A percentile compares a stretch with the other conserved stretches of the same genome.
These are phyloP conservation scores for Tychaedon coryphoeus DNA, from an alignment of 2,113 vertebrate species.

Conservation along the genomic window DNA sequence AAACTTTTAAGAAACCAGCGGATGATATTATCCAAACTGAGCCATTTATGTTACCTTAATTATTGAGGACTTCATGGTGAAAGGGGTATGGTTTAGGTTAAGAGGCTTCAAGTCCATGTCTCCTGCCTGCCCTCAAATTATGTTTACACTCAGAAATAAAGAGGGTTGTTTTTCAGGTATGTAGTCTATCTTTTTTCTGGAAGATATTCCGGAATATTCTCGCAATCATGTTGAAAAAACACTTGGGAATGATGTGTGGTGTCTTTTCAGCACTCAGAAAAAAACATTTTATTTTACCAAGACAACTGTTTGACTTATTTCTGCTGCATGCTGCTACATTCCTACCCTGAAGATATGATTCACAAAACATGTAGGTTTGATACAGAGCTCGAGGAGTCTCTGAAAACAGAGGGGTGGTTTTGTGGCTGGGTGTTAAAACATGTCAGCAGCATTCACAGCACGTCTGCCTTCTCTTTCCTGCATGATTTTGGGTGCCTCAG, in stretches of 20 bases:
- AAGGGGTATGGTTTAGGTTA: background rate
- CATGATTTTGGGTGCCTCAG: background rate
- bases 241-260: background rate
- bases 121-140: background rate
- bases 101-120: background rate
- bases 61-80: background rate
- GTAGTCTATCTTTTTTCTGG: background rate
- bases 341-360: background rate
- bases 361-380: background rate
- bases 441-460: background rate
- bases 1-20: background rate
- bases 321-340: background rate
- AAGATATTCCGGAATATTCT: background rate
- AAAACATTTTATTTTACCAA: background rate
- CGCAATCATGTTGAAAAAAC: background rate
- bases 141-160: background rate
- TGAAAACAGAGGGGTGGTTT: background rate
- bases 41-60: background rate
- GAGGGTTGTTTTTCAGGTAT: background rate
- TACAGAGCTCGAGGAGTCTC: background rate
- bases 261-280: background rate
- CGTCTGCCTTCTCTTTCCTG: background rate
- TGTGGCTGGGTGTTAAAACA: background rate
- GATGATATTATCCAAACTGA: background rate
- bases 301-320: background rate